Conservation (phyloP, 1,140 invertebrate species). For the Microplitis demolitor region DNA sequence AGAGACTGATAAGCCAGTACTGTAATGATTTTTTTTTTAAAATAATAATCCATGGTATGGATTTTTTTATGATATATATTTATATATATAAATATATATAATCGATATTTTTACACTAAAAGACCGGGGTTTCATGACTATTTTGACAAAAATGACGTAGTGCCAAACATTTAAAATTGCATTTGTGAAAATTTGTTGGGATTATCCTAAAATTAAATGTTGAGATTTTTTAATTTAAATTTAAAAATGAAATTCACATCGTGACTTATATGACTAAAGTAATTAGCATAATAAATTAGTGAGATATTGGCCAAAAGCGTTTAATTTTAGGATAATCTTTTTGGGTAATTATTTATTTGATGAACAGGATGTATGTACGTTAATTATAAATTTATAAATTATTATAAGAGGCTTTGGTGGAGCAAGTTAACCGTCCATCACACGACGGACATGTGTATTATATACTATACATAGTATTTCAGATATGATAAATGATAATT, state of each 20-base stretch:
- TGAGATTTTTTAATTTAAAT: background rate
- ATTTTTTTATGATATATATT: slow-evolving; percentile 8
- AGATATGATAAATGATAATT: background rate
- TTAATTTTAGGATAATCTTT: background rate
- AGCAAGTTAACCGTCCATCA: slow-evolving; percentile 14
- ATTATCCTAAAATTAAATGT: background rate
- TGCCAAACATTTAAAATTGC: background rate
- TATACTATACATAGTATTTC: slow-evolving; percentile 19
- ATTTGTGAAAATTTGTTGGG: background rate
- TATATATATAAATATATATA: slow-evolving; percentile 13
- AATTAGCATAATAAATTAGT: background rate
- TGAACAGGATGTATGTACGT: too few relatives aligned
- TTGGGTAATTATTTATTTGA: too few relatives aligned
- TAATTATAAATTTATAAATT: background rate
- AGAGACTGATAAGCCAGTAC: slow-evolving; percentile 21
- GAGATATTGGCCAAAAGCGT: slow-evolving; percentile 5
- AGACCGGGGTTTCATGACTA: background rate
- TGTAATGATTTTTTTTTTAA: background rate
- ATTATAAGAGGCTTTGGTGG: background rate
- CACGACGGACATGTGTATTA: slow-evolving; percentile 13
- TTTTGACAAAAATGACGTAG: slow-evolving; percentile 14
- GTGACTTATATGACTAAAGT: background rate
- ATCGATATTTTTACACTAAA: slow-evolving; percentile 25
- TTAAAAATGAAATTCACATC: background rate
- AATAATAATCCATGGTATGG: background rate